phyloP scores from a whole-genome alignment of 2,113 vertebrate genomes.

The Eleginops maclovinus region DNA sequence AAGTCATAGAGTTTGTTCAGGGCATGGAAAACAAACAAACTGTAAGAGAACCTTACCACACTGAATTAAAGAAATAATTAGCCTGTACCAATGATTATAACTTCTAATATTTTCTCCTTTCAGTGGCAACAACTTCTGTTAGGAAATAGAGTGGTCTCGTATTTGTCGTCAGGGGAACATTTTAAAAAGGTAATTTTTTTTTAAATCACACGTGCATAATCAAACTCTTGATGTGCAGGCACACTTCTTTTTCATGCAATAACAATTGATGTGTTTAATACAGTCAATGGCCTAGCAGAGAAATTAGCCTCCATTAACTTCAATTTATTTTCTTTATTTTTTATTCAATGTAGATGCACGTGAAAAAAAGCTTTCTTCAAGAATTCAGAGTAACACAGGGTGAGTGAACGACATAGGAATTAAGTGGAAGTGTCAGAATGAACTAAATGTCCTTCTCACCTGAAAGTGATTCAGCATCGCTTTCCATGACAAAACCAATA shows the following conservation, averaged over 20 bases:
- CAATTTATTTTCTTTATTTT: too few species aligned
- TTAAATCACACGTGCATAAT: too few species aligned
- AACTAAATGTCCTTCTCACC: conserved; percentile 74
- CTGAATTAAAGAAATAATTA: neutral
- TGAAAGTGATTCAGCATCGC: conserved; percentile 95
- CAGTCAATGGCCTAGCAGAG: too few species aligned
- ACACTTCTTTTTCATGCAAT: too few species aligned
- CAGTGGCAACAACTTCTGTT: neutral
- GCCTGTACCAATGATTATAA: neutral
- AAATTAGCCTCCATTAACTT: too few species aligned
- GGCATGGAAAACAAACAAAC: conserved; percentile 23
- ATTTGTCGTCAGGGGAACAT: conserved; percentile 8
- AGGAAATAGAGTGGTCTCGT: neutral
- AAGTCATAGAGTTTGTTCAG: conserved; percentile 39
- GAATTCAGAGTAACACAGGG: too few species aligned
- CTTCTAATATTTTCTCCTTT: neutral
- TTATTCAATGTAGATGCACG: too few species aligned
- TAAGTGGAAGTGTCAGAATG: neutral
- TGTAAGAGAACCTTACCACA: conserved; percentile 2
- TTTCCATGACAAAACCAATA: conserved; percentile 93
- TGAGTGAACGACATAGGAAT: neutral
- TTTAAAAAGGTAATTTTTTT: conserved; percentile 10
- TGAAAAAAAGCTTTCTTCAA: too few species aligned
- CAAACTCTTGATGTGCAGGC: too few species aligned
- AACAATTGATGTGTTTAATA: too few species aligned